Evolutionary conservation across 92 coral and sea anemone species (phyloP).

Genomic region (Epizoanthus rinbou): DNA sequence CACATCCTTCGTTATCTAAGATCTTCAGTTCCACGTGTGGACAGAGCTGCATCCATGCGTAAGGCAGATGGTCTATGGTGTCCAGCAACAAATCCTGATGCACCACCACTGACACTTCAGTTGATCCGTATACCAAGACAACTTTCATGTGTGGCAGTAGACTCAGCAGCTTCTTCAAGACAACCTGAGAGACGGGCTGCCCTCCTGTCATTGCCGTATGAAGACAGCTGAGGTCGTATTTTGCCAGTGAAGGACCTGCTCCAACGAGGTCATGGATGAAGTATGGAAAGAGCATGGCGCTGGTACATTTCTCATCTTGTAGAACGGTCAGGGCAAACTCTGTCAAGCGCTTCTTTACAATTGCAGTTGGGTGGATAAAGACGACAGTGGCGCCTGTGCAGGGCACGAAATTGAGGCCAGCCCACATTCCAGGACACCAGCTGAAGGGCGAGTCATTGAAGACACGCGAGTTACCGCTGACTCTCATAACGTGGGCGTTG

Average conservation of each 20-base stretch:
- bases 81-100: neutral
- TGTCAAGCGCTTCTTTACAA: slow-evolving; percentile 5
- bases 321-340: slow-evolving; percentile 25
- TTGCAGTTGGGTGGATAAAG: neutral
- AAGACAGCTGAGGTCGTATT: slow-evolving; percentile 9
- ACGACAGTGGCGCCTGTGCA: slow-evolving; percentile 14
- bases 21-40: slow-evolving; percentile 19
- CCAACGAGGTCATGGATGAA: neutral
- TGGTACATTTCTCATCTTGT: slow-evolving; percentile 30
- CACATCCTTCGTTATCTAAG: neutral
- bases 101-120: neutral
- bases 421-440: slow-evolving; percentile 30
- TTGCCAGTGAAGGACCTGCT: neutral
- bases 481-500: slow-evolving; percentile 2
- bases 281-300: neutral
- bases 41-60: slow-evolving; percentile 13
- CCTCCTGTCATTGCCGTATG: neutral
- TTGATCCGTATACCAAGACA: neutral
- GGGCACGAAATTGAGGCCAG: slow-evolving; percentile 3
- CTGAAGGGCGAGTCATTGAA: slow-evolving; percentile 2
- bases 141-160: neutral
- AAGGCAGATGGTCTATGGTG: neutral
- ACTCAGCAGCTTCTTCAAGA: neutral
- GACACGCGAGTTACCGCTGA: neutral
- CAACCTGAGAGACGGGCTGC: neutral